Percentiles rank a stretch among this genome's conserved stretches.
These are phyloP conservation scores for Drosophila flavopinicola DNA, from an alignment of 2,888 invertebrate species.

Conservation along the genomic window DNA sequence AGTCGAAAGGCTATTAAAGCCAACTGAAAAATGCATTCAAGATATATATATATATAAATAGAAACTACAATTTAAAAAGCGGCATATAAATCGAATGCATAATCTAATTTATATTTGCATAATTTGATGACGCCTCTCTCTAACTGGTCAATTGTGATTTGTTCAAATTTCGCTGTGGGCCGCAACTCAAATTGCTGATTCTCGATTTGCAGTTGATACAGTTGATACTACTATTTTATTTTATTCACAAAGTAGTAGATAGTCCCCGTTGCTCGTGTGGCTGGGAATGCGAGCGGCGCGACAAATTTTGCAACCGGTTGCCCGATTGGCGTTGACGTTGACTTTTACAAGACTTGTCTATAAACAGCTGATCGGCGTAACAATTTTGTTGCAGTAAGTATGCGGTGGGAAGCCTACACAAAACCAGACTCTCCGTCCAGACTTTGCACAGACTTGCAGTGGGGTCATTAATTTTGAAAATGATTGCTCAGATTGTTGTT, in stretches of 20 bases:
- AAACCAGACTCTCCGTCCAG: conserved; percentile 30
- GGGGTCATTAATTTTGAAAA: conserved; percentile 36
- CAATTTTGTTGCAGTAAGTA: conserved; percentile 16
- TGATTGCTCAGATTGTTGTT: conserved; percentile 22
- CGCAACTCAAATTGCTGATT: conserved; percentile 25
- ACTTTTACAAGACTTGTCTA: conserved; percentile 21
- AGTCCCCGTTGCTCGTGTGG: neutral
- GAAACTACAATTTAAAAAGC: neutral
- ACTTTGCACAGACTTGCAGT: conserved; percentile 27
- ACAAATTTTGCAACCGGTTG: conserved; percentile 54
- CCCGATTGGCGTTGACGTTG: conserved; percentile 13
- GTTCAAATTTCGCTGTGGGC: no score
- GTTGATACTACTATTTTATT: no score
- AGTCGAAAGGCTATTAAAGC: neutral
- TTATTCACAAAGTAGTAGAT: no score
- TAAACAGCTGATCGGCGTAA: conserved; percentile 59
- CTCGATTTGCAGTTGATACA: neutral
- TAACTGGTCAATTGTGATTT: conserved; percentile 28
- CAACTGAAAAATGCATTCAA: neutral
- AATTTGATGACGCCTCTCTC: conserved; percentile 55
- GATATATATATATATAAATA: no score
- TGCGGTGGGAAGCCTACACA: neutral
- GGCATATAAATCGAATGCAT: conserved; percentile 12
- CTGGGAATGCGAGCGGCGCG: conserved; percentile 16
- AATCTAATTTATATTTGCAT: conserved; percentile 72